Conservation (phyloP, 2,888 invertebrate genomes). For the Oithona nana region DNA sequence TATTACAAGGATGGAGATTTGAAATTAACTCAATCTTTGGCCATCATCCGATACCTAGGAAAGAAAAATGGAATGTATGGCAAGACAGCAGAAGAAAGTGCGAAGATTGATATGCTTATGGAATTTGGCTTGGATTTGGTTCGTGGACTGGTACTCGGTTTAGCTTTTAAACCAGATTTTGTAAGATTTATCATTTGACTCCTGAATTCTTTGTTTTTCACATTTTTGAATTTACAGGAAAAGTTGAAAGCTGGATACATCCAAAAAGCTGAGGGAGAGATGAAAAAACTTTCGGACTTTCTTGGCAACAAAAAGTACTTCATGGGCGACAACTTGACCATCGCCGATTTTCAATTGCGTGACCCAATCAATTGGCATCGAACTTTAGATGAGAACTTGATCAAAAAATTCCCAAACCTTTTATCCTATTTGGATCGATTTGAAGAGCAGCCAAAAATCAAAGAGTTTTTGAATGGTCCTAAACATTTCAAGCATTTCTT, state of each 20-base stretch:
- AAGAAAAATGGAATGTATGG: constrained; percentile 24
- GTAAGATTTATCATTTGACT: too few species aligned
- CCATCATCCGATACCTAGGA: constrained; percentile 21
- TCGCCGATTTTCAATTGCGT: constrained; percentile 30
- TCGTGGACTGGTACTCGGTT: constrained; percentile 26
- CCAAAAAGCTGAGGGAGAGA: constrained; percentile 23
- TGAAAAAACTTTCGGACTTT: constrained; percentile 27
- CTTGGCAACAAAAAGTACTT: constrained; percentile 28
- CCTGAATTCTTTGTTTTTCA: too few species aligned
- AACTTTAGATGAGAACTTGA: constrained; percentile 24
- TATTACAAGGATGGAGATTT: constrained; percentile 26
- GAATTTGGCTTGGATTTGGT: constrained; percentile 29
- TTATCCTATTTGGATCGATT: constrained; percentile 27
- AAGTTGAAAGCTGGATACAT: constrained; percentile 26
- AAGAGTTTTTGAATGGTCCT: background rate
- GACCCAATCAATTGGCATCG: constrained; percentile 29
- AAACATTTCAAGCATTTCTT: background rate
- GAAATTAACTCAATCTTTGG: constrained; percentile 19
- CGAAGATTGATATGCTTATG: constrained; percentile 27
- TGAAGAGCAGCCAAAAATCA: background rate
- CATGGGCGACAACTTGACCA: constrained; percentile 29
- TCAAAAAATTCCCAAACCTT: constrained; percentile 27
- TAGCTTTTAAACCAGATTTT: constrained; percentile 27
- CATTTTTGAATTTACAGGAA: too few species aligned
- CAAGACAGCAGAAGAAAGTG: constrained; percentile 26